Base-by-base conservation (phyloP, 2,113 vertebrate genomes). In the Gymnorhina tibicen region DNA sequence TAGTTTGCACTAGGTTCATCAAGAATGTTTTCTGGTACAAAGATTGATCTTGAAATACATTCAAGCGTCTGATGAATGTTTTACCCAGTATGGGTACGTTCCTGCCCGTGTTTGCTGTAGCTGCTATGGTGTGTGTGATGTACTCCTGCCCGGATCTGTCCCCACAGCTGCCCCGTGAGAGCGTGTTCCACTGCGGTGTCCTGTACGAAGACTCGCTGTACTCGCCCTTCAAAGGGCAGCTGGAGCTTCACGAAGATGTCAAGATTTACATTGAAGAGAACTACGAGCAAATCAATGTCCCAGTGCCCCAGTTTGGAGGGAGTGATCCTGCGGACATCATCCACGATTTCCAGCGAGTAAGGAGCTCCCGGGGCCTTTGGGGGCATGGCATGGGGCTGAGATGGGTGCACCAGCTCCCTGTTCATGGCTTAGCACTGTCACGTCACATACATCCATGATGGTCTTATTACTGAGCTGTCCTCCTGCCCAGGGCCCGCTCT, bases 271-370 rank as follows among this genome's bases (percentile, higher is more conserved):
- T 99, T 49, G 98, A 98, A 2, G 99, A 99, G 78, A 99, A 99
- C 97, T 99, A 99, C 0, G 99, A 99, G 93, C 98, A 98, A 77
- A 99, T 99, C 98, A 99, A 98, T 0, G 98, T 99, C 77, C 99
- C 99, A 0, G 98, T 99, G 93, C 98, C 99, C 32, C 98, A 98
- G 97, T 99, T 99, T 35, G 99, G 98, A 19, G 99, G 98, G 16
- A 98, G 99, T 0, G 99, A 99, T 95, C 98, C 99, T 3, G 99
- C 99, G 0, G 99, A 99, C 77, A 99, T 99, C 77, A 99, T 99
- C 97, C 99, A 99, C 0, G 99, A 99, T 94, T 99, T 99, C 97
- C 98, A 99, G 96, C 97, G 97, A 96, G 99, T 99, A 97, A 98
- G 98, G 63, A 92, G 15, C 9, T 62, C 35, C 33, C 7, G 80